Evolutionary conservation across 2,888 invertebrate genomes (phyloP).

Genomic region (Pammene aurita): DNA sequence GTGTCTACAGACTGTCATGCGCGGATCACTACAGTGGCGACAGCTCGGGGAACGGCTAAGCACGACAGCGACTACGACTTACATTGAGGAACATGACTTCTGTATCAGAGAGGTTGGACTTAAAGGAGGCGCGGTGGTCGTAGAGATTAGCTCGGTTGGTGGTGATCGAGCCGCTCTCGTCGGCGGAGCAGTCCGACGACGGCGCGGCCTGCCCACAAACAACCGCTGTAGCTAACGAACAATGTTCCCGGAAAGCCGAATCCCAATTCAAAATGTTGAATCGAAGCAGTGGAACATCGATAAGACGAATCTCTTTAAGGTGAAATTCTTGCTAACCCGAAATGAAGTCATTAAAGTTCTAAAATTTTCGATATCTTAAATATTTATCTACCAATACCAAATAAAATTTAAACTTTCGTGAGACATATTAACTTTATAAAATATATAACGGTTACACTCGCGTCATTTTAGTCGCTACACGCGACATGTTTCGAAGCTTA

Average conservation of each 20-base stretch:
- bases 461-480: too few relatives aligned
- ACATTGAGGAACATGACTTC: constrained; percentile 95
- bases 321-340: too few relatives aligned
- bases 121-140: constrained; percentile 90
- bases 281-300: not conserved
- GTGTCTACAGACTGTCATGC: not conserved
- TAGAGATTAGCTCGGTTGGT: constrained; percentile 89
- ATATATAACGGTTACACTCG: too few relatives aligned
- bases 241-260: constrained; percentile 5
- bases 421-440: too few relatives aligned
- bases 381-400: too few relatives aligned
- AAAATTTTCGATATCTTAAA: too few relatives aligned
- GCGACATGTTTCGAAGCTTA: too few relatives aligned
- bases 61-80: constrained; percentile 79
- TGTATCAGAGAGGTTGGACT: constrained; percentile 96
- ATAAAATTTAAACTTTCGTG: too few relatives aligned
- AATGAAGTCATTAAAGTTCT: too few relatives aligned
- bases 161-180: constrained; percentile 91
- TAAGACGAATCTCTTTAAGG: not conserved
- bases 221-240: constrained; percentile 44
- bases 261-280: not conserved
- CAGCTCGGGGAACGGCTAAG: constrained; percentile 16
- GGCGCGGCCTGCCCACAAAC: constrained; percentile 83
- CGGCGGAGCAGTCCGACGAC: constrained; percentile 84
- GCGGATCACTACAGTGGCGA: not conserved